These are phyloP conservation scores for Eurois occulta DNA, from an alignment of 2,888 invertebrate genomes.

Conservation along the genomic window DNA sequence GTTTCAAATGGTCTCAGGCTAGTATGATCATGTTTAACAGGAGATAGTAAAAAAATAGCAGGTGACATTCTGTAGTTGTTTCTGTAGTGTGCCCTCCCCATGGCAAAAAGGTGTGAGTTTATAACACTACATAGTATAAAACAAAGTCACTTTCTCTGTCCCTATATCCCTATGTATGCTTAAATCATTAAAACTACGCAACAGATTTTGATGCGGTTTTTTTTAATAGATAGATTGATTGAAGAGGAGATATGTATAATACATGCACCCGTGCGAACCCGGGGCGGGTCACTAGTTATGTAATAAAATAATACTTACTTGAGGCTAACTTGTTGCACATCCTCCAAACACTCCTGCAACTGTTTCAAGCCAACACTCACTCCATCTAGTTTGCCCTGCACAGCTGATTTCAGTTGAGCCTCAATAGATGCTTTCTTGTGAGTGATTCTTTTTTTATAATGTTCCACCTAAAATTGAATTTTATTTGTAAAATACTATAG, in stretches of 20 bases:
- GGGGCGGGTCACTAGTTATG: too few relatives aligned
- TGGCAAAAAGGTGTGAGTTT: neutral
- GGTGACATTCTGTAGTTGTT: neutral
- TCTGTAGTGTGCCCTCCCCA: neutral
- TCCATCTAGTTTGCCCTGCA: constrained; percentile 99
- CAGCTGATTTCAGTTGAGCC: constrained; percentile 98
- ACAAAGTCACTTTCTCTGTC: too few relatives aligned
- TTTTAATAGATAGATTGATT: too few relatives aligned
- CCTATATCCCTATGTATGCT: too few relatives aligned
- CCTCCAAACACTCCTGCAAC: constrained; percentile 95
- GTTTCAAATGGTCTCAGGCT: neutral
- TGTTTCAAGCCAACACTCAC: constrained; percentile 98
- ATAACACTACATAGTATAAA: too few relatives aligned
- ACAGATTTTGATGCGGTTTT: too few relatives aligned
- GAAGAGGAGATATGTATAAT: too few relatives aligned
- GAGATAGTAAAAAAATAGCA: neutral
- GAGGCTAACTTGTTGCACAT: constrained; percentile 93
- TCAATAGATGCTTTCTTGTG: constrained; percentile 97
- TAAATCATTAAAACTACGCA: too few relatives aligned
- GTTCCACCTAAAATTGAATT: constrained; percentile 91
- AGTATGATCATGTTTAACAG: neutral
- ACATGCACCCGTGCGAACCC: too few relatives aligned
- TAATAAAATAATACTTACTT: constrained; percentile 79
- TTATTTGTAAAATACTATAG: neutral
- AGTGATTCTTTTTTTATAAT: constrained; percentile 93